Percentiles rank a stretch among this genome's conserved stretches.
Evolutionary conservation across 2,797 vertebrate genomes (phyloP).

Genomic region (Podarcis lilfordi): DNA sequence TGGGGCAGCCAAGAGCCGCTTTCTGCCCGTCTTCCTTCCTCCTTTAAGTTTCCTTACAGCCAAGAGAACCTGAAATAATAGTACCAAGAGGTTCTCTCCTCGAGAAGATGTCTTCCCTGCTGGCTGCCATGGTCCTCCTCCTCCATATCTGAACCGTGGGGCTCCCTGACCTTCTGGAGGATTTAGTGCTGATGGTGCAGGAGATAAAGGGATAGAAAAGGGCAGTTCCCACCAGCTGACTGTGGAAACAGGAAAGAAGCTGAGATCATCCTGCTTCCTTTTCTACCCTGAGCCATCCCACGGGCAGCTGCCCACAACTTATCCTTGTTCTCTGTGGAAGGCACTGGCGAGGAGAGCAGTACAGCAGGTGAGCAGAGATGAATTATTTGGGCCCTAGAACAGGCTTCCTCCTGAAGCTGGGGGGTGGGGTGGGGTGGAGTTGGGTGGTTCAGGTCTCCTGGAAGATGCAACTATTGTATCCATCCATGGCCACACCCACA

Average conservation of each 20-base stretch:
- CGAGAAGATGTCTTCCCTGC: not conserved
- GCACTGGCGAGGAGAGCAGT: not conserved
- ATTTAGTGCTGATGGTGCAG: not conserved
- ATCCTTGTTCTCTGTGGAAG: not conserved
- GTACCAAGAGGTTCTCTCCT: not conserved
- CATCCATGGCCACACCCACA: too few relatives aligned
- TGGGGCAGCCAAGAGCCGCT: too few relatives aligned
- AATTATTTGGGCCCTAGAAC: not conserved
- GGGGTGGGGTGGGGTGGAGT: too few relatives aligned
- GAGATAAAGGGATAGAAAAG: not conserved
- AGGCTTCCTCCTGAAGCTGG: not conserved
- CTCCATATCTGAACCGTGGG: not conserved
- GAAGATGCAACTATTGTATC: not conserved
- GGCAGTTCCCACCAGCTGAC: slow-evolving; percentile 24
- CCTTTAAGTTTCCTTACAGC: not conserved
- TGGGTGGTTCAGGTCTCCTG: not conserved
- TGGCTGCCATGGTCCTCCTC: not conserved
- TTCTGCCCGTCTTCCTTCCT: not conserved
- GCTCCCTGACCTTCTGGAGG: not conserved
- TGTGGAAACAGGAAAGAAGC: slow-evolving; percentile 58
- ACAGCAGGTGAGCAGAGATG: not conserved
- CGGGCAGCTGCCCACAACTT: fast-evolving
- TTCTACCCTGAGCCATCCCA: not conserved
- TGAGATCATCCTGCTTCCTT: slow-evolving; percentile 59
- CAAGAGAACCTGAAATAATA: not conserved